Evolutionary conservation across 2,113 vertebrate genomes (phyloP).

Genomic region (Anseranas semipalmata): DNA sequence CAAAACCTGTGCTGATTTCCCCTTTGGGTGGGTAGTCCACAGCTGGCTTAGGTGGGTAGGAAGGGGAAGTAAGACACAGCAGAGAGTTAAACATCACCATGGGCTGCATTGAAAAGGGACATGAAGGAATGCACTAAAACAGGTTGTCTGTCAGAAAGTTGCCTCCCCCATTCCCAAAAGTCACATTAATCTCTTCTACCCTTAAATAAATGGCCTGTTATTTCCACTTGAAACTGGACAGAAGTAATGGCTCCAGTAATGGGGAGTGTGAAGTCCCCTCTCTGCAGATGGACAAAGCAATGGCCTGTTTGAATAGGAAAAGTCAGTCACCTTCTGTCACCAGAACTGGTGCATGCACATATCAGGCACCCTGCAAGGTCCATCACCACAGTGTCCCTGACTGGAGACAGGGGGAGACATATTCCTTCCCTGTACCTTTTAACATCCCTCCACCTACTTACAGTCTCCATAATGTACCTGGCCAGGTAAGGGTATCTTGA

Average conservation of each 20-base stretch:
- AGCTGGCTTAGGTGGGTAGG: background rate
- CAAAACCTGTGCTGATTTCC: background rate
- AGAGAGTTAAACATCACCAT: background rate
- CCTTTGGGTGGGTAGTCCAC: background rate
- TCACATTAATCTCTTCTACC: background rate
- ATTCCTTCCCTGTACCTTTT: background rate
- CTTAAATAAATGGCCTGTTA: background rate
- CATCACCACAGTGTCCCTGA: rapidly evolving
- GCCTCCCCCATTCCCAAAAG: background rate
- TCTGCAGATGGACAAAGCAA: background rate
- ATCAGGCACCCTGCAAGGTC: background rate
- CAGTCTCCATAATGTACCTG: too few species aligned
- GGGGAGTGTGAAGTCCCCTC: background rate
- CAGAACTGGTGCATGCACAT: too few species aligned
- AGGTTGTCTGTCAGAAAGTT: background rate
- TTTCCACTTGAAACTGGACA: background rate
- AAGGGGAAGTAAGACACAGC: background rate
- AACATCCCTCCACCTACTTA: background rate
- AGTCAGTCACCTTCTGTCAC: too few species aligned
- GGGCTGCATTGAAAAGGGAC: background rate
- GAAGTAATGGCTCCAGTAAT: background rate
- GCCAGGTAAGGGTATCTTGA: background rate
- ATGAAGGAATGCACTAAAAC: background rate
- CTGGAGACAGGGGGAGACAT: background rate
- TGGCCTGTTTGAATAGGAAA: background rate